Evolutionary conservation across 2,113 vertebrate genomes (phyloP).

Genomic region (Stigmatopora nigra): DNA sequence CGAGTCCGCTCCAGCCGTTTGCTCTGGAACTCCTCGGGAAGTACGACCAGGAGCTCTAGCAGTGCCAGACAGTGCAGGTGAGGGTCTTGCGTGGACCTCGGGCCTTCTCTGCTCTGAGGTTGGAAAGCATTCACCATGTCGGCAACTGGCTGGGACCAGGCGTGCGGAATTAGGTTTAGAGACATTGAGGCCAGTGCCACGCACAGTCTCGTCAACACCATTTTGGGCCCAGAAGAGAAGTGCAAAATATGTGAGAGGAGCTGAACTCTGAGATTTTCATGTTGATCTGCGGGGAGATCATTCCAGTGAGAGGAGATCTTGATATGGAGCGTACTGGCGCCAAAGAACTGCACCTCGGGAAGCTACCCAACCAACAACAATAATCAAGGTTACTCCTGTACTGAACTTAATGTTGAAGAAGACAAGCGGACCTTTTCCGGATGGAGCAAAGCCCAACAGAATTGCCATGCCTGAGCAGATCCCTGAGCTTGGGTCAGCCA

Average conservation of each 20-base stretch:
- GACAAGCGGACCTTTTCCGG: slow-evolving; percentile 73
- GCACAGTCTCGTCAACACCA: slow-evolving; percentile 91
- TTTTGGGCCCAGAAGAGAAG: slow-evolving; percentile 88
- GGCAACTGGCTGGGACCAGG: slow-evolving; percentile 84
- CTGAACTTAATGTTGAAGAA: neutral
- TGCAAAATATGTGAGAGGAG: slow-evolving; percentile 85
- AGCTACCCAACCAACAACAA: slow-evolving; percentile 56
- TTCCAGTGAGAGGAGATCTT: slow-evolving; percentile 94
- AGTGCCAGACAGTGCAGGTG: slow-evolving; percentile 80
- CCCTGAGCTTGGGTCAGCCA: slow-evolving; percentile 94
- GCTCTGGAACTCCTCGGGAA: slow-evolving; percentile 95
- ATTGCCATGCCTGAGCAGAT: slow-evolving; percentile 92
- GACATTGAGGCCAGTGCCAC: slow-evolving; percentile 89
- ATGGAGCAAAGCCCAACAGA: slow-evolving; percentile 89
- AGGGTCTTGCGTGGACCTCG: slow-evolving; percentile 32
- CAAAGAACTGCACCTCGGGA: slow-evolving; percentile 96
- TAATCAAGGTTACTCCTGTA: too few relatives aligned
- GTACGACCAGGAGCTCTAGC: slow-evolving; percentile 86
- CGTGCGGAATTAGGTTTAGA: slow-evolving; percentile 85
- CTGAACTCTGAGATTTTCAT: slow-evolving; percentile 82
- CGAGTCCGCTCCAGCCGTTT: slow-evolving; percentile 81
- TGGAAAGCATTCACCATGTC: slow-evolving; percentile 92
- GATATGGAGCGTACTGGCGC: slow-evolving; percentile 89
- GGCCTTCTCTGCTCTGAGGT: slow-evolving; percentile 68
- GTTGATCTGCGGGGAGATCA: slow-evolving; percentile 82